Evolutionary conservation across 1,140 invertebrate species (phyloP), one percentile per base, ranked within the genome.

Genomic region (Neelides sp.): DNA sequence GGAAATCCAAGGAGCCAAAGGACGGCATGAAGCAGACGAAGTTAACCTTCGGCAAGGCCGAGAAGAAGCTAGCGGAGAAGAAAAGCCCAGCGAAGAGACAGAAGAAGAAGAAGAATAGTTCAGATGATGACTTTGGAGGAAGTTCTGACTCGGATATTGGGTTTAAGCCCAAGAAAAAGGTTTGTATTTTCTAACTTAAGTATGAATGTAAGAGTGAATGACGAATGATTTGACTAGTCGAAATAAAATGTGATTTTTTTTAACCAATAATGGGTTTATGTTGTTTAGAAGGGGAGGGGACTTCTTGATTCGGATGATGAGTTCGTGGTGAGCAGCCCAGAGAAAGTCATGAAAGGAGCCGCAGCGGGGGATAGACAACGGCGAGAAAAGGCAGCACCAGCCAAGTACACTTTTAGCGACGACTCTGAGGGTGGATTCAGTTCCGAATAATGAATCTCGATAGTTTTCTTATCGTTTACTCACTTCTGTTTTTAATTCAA

Each of bases 11-110:
- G 15, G 19, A 5, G 8, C 13, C 37, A 13, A 20, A 20, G 10
- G 37, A 40, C 15, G 37, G 37, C 8, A 13, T 40, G 37, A 40
- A 40, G 19, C 37, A 40, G 15, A 40, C 37, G 15, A 40, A 40
- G 19, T 20, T 40, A 20, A 40, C 7, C 19, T 40, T 40, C 19
- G 19, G 1, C 19, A 4, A 30, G 42, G 23, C 1, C 27, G 3
- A 51, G 23, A 37, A 44, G 36, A 35, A 44, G n/a, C 36, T 39
- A 50, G 61, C n/a, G 52, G 57, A 48, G 32, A 22, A 62, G 20
- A 53, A 41, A n/a, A 34, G 43, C 20, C 41, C 50, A 20, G 7
- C 27, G 4, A 42, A 35, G 24, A 53, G n/a, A n/a, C n/a, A 48
- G 28, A 43, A 37, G 40, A 35, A 36, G 26, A 48, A 35, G 22